A percentile compares a stretch with the other conserved stretches of the same genome.
Evolutionary conservation across 2,113 vertebrate species (phyloP).

Genomic region (Aythya baeri): DNA sequence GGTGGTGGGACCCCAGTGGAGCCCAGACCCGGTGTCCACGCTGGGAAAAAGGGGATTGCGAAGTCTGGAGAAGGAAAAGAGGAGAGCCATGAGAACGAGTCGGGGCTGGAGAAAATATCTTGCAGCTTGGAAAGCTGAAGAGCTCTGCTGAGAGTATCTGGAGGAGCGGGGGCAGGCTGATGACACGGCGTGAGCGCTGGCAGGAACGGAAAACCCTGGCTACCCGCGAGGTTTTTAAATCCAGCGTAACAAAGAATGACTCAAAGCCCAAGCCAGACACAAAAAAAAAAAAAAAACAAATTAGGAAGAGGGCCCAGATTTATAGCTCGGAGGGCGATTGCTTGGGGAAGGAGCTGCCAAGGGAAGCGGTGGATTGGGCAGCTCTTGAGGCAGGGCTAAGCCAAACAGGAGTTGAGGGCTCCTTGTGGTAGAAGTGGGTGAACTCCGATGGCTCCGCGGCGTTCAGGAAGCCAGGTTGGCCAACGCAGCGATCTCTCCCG

Average conservation of each 20-base stretch:
- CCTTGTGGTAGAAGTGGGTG: background rate
- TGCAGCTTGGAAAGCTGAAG: background rate
- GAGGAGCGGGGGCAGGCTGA: background rate
- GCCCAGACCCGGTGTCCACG: background rate
- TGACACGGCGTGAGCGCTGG: background rate
- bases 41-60: background rate
- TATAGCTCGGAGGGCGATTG: background rate
- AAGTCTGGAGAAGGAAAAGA: background rate
- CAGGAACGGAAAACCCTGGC: background rate
- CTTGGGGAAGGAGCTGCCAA: background rate
- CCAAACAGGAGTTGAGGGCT: background rate
- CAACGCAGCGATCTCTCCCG: background rate
- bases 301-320: background rate
- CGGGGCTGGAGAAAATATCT: background rate
- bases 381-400: background rate
- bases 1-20: background rate
- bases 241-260: background rate
- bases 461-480: background rate
- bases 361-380: background rate
- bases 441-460: background rate
- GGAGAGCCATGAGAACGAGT: background rate
- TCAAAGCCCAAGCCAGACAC: slow-evolving; percentile 3
- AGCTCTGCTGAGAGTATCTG: background rate
- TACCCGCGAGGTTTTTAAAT: background rate
- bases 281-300: background rate